Percentiles rank a stretch among this genome's conserved stretches.
Conservation (phyloP, 2,888 invertebrate species). For the Didymodactylos carnosus region DNA sequence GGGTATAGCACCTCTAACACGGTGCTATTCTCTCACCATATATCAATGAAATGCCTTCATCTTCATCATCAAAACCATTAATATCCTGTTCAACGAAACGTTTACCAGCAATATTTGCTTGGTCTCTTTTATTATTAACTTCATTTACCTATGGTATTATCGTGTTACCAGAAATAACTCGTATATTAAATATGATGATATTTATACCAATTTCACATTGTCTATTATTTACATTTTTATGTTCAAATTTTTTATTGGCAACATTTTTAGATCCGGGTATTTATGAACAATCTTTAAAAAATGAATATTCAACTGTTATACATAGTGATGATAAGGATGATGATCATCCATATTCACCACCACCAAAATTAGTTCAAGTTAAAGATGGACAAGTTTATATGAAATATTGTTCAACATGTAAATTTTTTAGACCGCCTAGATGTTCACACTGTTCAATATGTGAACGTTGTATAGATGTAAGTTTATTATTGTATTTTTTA, state of each 20-base stretch:
- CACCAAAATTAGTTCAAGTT: neutral
- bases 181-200: neutral
- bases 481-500: neutral
- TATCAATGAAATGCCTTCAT: neutral
- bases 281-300: neutral
- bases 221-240: neutral
- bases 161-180: neutral
- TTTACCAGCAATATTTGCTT: slow-evolving; percentile 11
- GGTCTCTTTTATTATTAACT: neutral
- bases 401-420: slow-evolving; percentile 8
- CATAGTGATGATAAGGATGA: neutral
- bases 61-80: neutral
- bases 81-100: neutral
- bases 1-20: no score
- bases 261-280: slow-evolving; percentile 7
- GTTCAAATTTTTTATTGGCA: slow-evolving; percentile 11
- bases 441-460: slow-evolving; percentile 12
- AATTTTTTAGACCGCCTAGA: slow-evolving; percentile 13
- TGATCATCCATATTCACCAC: neutral
- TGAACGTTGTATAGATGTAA: slow-evolving; percentile 12
- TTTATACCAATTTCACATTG: neutral
- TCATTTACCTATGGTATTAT: neutral
- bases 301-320: no score
- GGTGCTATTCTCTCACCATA: no score
- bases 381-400: neutral